These are phyloP conservation scores for Athalia rosae DNA, from an alignment of 2,888 invertebrate species.

Conservation along the genomic window DNA sequence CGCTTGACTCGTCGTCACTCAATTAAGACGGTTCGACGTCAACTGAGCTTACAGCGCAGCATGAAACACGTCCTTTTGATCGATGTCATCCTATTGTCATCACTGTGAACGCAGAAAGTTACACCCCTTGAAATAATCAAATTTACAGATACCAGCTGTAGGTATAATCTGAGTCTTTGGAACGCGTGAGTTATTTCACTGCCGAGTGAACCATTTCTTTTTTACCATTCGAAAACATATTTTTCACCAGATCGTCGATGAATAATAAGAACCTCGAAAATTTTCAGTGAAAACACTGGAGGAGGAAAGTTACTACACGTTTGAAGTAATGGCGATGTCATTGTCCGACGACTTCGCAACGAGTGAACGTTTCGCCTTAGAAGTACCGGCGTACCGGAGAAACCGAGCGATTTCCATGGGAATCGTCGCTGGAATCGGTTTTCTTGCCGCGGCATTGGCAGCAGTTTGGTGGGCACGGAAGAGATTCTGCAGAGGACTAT, in stretches of 20 bases:
- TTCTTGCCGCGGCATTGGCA: slow-evolving; percentile 80
- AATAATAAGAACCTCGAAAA: background rate
- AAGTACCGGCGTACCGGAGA: slow-evolving; percentile 83
- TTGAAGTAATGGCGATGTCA: slow-evolving; percentile 83
- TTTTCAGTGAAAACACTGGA: slow-evolving; percentile 80
- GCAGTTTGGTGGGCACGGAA: slow-evolving; percentile 78
- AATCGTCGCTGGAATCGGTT: slow-evolving; percentile 81
- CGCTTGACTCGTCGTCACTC: slow-evolving; percentile 28
- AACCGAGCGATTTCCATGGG: slow-evolving; percentile 84
- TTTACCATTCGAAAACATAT: background rate
- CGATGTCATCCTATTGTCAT: background rate
- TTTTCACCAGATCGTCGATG: background rate
- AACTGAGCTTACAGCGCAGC: slow-evolving; percentile 15
- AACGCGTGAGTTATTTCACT: no score
- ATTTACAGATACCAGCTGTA: no score
- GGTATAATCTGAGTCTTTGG: no score
- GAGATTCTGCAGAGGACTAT: slow-evolving; percentile 68
- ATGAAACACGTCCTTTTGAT: background rate
- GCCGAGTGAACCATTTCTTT: background rate
- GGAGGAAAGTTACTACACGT: slow-evolving; percentile 84
- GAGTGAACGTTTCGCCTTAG: slow-evolving; percentile 79
- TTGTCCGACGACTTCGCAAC: slow-evolving; percentile 78
- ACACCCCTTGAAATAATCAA: no score
- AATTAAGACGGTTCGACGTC: slow-evolving; percentile 27
- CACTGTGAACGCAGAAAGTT: no score